Conservation (phyloP, 2,888 invertebrate species). For the Tipula helvola region DNA sequence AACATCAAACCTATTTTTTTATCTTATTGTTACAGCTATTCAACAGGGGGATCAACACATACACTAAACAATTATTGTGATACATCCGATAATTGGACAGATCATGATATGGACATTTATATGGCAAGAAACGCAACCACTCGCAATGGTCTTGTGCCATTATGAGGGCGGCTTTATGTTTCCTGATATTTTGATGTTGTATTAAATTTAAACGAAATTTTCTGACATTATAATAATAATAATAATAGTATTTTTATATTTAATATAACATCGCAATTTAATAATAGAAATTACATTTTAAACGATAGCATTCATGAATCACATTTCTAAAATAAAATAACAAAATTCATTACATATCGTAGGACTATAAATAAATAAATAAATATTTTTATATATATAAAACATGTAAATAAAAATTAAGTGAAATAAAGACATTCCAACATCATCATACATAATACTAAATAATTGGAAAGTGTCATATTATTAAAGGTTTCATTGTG, state of each 20-base stretch:
- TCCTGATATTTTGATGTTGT: constrained; percentile 38
- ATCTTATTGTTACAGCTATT: constrained; percentile 35
- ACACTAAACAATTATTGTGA: constrained; percentile 78
- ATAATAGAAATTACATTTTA: not conserved
- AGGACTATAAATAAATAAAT: not conserved
- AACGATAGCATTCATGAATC: not conserved
- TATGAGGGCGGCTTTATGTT: constrained; percentile 42
- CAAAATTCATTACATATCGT: not conserved
- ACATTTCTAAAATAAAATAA: not conserved
- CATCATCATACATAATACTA: not conserved
- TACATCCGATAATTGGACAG: constrained; percentile 86
- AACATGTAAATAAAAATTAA: not conserved
- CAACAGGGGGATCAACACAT: constrained; percentile 66
- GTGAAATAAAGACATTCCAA: not conserved
- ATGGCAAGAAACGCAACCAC: constrained; percentile 85
- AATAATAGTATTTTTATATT: not conserved
- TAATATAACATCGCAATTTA: not conserved
- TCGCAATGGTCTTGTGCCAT: constrained; percentile 70
- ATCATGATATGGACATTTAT: constrained; percentile 92
- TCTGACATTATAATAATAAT: constrained; percentile 28
- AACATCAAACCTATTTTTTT: not conserved
- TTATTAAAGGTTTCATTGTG: not conserved
- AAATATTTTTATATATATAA: not conserved
- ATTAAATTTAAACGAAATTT: constrained; percentile 35
- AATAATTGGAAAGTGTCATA: not conserved